phyloP scores from a whole-genome alignment of 2,113 vertebrate species.

The Indicator maculatus region DNA sequence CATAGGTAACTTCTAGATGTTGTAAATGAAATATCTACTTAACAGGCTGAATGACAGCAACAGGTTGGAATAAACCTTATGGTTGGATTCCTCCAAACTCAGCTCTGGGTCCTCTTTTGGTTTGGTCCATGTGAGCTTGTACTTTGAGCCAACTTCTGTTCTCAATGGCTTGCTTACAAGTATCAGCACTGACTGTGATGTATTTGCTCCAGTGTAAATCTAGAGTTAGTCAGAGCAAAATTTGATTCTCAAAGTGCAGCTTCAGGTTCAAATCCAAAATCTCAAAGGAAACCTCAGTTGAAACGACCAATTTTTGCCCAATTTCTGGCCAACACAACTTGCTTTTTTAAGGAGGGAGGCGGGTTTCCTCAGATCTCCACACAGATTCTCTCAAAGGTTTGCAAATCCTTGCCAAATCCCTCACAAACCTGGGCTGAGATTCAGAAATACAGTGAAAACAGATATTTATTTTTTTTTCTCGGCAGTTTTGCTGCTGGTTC shows the following conservation, averaged over 20 bases:
- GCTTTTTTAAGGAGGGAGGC: conserved; percentile 44
- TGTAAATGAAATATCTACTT: neutral
- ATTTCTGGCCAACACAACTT: conserved; percentile 38
- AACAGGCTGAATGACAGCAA: neutral
- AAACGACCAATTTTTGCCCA: conserved; percentile 44
- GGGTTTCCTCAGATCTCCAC: conserved; percentile 65
- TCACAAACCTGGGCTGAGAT: conserved; percentile 64
- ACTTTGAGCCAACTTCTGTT: neutral
- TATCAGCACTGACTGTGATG: neutral
- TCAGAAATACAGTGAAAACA: conserved; percentile 70
- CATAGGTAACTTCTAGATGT: neutral
- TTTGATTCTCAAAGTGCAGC: conserved; percentile 30
- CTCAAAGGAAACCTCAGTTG: conserved; percentile 52
- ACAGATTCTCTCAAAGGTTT: conserved; percentile 66
- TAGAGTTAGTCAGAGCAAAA: conserved; percentile 24
- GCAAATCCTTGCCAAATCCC: conserved; percentile 62
- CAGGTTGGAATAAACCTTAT: neutral
- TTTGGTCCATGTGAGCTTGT: neutral
- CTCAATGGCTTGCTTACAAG: neutral
- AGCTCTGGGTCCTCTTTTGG: neutral
- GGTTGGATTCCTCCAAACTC: neutral
- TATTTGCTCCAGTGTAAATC: conserved; percentile 33
- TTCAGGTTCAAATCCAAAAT: conserved; percentile 56
- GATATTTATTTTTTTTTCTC: neutral
- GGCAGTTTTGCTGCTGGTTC: conserved; percentile 27